Conservation (phyloP, 2,113 vertebrate genomes). For the Varanus salvator region DNA sequence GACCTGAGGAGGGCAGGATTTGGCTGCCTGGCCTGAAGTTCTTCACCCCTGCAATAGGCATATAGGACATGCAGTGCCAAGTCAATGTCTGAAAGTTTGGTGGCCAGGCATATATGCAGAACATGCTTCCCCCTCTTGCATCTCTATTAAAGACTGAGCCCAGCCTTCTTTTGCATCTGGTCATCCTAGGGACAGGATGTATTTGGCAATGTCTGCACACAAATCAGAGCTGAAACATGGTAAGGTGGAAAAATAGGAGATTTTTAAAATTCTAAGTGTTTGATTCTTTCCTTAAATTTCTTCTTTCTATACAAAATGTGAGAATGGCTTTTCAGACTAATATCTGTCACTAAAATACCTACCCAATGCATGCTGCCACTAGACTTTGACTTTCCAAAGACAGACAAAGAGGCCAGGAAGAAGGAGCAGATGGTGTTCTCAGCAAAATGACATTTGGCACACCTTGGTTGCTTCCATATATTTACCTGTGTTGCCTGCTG, state of each 20-base stretch:
- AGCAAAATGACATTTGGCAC: not conserved
- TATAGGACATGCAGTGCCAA: too few species aligned
- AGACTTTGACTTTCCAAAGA: not conserved
- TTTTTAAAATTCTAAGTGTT: not conserved
- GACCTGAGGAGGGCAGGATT: too few species aligned
- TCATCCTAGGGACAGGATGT: not conserved
- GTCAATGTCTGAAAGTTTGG: not conserved
- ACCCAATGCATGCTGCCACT: not conserved
- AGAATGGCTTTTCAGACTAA: not conserved
- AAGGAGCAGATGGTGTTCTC: slow-evolving; percentile 8
- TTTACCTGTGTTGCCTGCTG: slow-evolving; percentile 4
- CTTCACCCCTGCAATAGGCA: too few species aligned
- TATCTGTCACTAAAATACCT: not conserved
- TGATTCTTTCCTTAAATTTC: not conserved
- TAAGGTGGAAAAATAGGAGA: not conserved
- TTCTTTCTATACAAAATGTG: not conserved
- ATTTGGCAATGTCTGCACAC: not conserved
- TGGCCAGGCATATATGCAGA: too few species aligned
- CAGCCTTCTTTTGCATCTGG: not conserved
- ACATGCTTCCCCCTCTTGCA: not conserved
- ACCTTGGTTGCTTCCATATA: not conserved
- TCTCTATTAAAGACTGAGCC: not conserved
- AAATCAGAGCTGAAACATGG: not conserved
- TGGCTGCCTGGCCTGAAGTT: too few species aligned
- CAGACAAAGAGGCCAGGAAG: not conserved